A percentile compares a stretch with the other conserved stretches of the same genome.
Evolutionary conservation across 2,113 vertebrate genomes (phyloP).

Genomic region (Salvator merianae): DNA sequence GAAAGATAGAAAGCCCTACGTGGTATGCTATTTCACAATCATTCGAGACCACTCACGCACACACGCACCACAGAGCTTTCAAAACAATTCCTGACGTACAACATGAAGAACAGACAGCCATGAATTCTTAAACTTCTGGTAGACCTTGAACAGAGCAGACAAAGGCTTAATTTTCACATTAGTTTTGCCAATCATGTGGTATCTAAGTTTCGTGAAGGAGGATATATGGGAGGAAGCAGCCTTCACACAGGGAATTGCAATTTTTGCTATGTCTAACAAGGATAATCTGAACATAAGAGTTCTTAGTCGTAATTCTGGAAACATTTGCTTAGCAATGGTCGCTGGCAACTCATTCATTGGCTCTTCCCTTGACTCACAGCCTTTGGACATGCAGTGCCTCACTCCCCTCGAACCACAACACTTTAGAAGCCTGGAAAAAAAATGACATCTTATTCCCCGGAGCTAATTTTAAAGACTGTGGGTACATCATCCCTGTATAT

Average conservation of each 20-base stretch:
- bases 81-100: neutral
- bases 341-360: neutral
- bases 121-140: neutral
- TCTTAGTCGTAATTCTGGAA: conserved; percentile 1
- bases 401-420: neutral
- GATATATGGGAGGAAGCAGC: neutral
- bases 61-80: neutral
- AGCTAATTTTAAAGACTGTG: neutral
- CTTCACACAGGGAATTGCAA: neutral
- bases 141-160: neutral
- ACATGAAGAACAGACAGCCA: neutral
- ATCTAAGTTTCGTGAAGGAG: neutral
- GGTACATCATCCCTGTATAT: rapidly evolving
- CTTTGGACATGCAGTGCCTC: neutral
- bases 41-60: neutral
- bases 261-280: neutral
- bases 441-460: neutral
- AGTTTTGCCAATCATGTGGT: neutral
- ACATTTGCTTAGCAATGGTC: neutral
- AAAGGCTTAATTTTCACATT: neutral
- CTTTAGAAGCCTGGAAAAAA: neutral
- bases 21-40: conserved; percentile 58
- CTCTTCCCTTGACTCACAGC: rapidly evolving
- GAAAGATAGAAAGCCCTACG: conserved; percentile 67
- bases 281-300: conserved; percentile 27